Base-by-base conservation (phyloP, 2,888 invertebrate genomes). In the Ctenicera cuprea region DNA sequence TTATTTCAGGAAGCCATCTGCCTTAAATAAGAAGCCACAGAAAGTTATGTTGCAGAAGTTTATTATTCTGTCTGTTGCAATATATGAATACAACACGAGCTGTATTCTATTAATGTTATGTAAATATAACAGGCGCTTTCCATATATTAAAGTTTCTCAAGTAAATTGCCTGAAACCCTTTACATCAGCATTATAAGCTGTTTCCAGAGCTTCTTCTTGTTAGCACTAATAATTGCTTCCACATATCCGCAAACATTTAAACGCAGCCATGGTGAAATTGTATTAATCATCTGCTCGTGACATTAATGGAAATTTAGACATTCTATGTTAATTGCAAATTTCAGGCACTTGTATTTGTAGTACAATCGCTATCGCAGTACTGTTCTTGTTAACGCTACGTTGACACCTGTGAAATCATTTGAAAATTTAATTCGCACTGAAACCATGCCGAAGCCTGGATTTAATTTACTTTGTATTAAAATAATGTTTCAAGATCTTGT, bases 271-370 rank as follows among this genome's bases (percentile, higher is more conserved):
- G 16, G 12, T 1, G n/a, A 20, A 20, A 59, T 37, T 20, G 18
- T 11, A 20, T 20, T 38, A 20, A 38, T 38, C 59, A 38, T 57
- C 30, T 20, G 37, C 1, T 59, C 18, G 14, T 38, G 59, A 59
- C 59, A 20, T 38, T 18, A 33, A 57, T 57, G 4, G 57, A 37
- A 57, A 18, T 57, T 57, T 37, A 57, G 57, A 57, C 57, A 18
- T 57, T 7, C 18, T 3, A 16, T 33, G 37, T 57, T 57, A 37
- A 57, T 57, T 37, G 14, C 4, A 18, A 37, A 57, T 57, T 18
- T 57, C 37, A 18, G 18, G 30, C 14, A 20, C 37, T 57, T 37
- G 37, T 57, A 57, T 57, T 30, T 33, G 9, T 1, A 8, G 22
- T n/a, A 22, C 20, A 50, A 50, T 22, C 12, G 45, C 3, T 5